Base-by-base conservation (phyloP, 2,888 invertebrate genomes). In the Seira sanloemensis region DNA sequence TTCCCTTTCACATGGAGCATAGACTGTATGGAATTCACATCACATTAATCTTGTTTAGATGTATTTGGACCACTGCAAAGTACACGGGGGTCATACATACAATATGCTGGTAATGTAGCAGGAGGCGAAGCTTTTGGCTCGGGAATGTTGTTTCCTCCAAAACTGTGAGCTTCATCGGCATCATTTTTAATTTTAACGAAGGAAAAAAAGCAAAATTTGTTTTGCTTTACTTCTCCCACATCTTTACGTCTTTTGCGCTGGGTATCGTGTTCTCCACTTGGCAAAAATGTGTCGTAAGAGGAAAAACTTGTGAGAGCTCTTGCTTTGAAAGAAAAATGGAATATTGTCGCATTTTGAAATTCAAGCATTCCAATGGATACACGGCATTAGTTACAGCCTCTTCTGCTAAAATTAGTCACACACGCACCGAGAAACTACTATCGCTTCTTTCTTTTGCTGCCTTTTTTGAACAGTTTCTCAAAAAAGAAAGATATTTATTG, bases 21-120 rank as follows among this genome's bases (percentile, higher is more conserved):
- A 4, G 37, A 37, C 2, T 23, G 21, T 21, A n/a, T 21, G 62
- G 62, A 62, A 62, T 62, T 62, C 62, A 62, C 62, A 62, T 62
- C 62, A 21, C 62, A 62, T 62, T 62, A 62, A 62, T 62, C 62
- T 62, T 62, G 62, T 62, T 62, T 62, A 62, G 62, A 62, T 62
- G 21, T 62, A 62, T 62, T 62, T 62, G 62, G 62, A 62, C n/a
- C 23, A n/a, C 62, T 62, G n/a, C n/a, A n/a, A 58, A 18, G 50
- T 2, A n/a, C 50, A 50, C 50, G 2, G 7, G 12, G 62, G 62
- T 62, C 62, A 62, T n/a, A 23, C 21, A 2, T n/a, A 18, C 12
- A 50, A 12, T 2, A 16, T n/a, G n/a, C n/a, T n/a, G n/a, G n/a
- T n/a, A n/a, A n/a, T n/a, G n/a, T n/a, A n/a, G n/a, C n/a, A 50